phyloP scores from a whole-genome alignment of 53 echinoderm and acorn worm species.

The Patiria pectinifera region DNA sequence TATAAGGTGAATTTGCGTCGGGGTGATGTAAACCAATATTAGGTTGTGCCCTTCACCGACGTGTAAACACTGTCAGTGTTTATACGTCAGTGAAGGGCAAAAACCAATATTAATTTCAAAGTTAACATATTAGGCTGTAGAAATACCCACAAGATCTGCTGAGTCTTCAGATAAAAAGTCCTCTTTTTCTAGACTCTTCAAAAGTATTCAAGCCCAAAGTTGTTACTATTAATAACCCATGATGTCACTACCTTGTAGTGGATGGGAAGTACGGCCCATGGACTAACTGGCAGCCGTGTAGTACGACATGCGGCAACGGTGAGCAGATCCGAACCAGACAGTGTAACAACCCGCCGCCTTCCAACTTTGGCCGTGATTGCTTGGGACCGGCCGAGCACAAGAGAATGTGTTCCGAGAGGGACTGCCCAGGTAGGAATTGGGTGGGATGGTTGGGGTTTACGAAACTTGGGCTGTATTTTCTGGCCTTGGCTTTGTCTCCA shows the following conservation, averaged over 20 bases:
- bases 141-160: no score
- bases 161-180: no score
- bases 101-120: no score
- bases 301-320: conserved; percentile 79
- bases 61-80: no score
- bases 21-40: no score
- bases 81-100: no score
- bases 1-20: no score
- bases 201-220: background rate
- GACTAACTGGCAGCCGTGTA: conserved; percentile 84
- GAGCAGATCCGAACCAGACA: conserved; percentile 65
- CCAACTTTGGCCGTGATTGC: conserved; percentile 73
- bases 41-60: no score
- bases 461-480: background rate
- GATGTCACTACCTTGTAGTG: conserved; percentile 59
- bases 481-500: no score
- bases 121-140: no score
- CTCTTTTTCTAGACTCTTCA: background rate
- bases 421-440: conserved; percentile 75
- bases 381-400: conserved; percentile 49
- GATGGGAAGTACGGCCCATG: conserved; percentile 75
- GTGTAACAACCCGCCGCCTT: conserved; percentile 75
- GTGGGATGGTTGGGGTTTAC: background rate
- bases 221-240: background rate
- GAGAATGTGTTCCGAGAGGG: conserved; percentile 73